Evolutionary conservation across 2,888 invertebrate species (phyloP).

Genomic region (Melanargia galathea): DNA sequence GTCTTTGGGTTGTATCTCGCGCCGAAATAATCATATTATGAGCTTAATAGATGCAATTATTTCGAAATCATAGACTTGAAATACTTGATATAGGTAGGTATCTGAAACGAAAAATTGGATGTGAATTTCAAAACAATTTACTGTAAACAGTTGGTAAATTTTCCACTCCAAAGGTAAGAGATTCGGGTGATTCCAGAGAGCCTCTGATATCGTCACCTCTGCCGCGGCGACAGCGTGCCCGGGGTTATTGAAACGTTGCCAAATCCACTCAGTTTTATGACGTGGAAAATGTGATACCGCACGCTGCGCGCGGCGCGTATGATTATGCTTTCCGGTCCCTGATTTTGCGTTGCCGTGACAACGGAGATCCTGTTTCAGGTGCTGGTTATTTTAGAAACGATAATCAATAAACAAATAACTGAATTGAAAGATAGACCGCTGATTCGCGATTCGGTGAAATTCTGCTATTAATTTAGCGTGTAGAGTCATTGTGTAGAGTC

Average conservation of each 20-base stretch:
- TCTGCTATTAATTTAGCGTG: too few species aligned
- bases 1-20: too few species aligned
- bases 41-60: too few species aligned
- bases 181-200: slow-evolving; percentile 38
- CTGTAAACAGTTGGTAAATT: slow-evolving; percentile 11
- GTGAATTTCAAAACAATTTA: not conserved
- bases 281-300: slow-evolving; percentile 71
- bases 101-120: not conserved
- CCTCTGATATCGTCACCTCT: slow-evolving; percentile 38
- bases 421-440: not conserved
- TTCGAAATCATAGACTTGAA: too few species aligned
- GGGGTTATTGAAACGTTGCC: slow-evolving; percentile 73
- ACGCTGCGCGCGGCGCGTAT: slow-evolving; percentile 45
- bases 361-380: slow-evolving; percentile 27
- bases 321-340: slow-evolving; percentile 46
- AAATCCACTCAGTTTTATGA: slow-evolving; percentile 78
- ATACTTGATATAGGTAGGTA: too few species aligned
- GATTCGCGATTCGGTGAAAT: too few species aligned
- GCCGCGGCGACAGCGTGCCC: slow-evolving; percentile 47
- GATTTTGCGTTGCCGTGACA: slow-evolving; percentile 45
- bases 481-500: too few species aligned
- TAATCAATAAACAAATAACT: not conserved
- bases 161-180: slow-evolving; percentile 12
- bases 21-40: too few species aligned
- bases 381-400: not conserved